These are phyloP conservation scores for Caranx ignobilis DNA, from an alignment of 2,113 vertebrate species.

Conservation along the genomic window DNA sequence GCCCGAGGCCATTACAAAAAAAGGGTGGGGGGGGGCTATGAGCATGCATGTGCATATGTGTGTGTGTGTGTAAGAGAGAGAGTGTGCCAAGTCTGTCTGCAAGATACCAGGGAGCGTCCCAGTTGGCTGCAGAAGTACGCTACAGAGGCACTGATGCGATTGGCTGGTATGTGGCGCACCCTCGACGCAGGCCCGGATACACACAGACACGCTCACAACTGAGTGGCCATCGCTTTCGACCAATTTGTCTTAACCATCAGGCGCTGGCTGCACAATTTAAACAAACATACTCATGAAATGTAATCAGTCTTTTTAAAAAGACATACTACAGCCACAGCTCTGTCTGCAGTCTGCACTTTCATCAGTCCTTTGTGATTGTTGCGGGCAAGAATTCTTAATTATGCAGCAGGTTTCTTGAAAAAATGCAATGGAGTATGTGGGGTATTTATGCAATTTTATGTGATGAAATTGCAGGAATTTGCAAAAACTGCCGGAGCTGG, in stretches of 20 bases:
- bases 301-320: background rate
- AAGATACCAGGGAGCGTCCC: slow-evolving; percentile 25
- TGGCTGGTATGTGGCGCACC: slow-evolving; percentile 33
- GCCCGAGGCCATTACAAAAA: slow-evolving; percentile 11
- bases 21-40: background rate
- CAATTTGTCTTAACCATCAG: background rate
- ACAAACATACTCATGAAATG: background rate
- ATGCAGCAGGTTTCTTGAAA: too few species aligned
- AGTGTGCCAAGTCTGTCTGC: slow-evolving; percentile 8
- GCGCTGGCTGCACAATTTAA: background rate
- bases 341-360: background rate
- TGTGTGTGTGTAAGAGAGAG: background rate
- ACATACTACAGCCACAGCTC: background rate
- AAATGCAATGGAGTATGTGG: too few species aligned
- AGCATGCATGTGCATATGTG: background rate
- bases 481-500: too few species aligned
- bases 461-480: too few species aligned
- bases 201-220: slow-evolving; percentile 1
- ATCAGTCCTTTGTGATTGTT: too few species aligned
- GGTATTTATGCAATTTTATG: too few species aligned
- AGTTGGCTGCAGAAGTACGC: slow-evolving; percentile 32
- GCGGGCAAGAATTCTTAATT: too few species aligned
- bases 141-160: slow-evolving; percentile 14
- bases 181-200: slow-evolving; percentile 7
- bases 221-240: background rate